phyloP scores from a whole-genome alignment of 2,888 invertebrate species.

The Phyto melanocephala region DNA sequence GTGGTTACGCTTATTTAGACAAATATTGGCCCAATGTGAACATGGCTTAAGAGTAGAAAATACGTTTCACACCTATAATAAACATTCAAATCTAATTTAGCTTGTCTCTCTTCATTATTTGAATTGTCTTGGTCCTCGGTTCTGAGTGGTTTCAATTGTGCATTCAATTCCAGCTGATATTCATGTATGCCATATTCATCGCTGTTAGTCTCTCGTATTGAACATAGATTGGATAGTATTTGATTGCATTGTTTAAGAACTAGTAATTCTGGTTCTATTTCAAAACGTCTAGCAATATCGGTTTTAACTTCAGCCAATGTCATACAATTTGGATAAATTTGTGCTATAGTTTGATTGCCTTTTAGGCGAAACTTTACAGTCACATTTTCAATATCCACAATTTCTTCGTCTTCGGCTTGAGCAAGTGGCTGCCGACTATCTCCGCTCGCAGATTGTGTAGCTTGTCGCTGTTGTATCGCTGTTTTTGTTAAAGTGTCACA shows the following conservation, averaged over 20 bases:
- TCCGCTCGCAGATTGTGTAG: not conserved
- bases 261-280: slow-evolving; percentile 80
- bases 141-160: not conserved
- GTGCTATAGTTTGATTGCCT: slow-evolving; percentile 75
- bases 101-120: slow-evolving; percentile 29
- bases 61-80: slow-evolving; percentile 75
- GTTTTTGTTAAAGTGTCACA: not conserved
- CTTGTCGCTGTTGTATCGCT: not conserved
- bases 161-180: slow-evolving; percentile 69
- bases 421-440: not conserved
- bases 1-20: too few species aligned
- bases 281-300: slow-evolving; percentile 82
- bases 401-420: slow-evolving; percentile 65
- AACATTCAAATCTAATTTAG: slow-evolving; percentile 73
- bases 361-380: slow-evolving; percentile 77
- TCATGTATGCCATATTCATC: slow-evolving; percentile 78
- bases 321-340: slow-evolving; percentile 78
- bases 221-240: slow-evolving; percentile 72
- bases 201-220: slow-evolving; percentile 70
- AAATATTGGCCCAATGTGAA: too few species aligned
- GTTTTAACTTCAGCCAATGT: slow-evolving; percentile 82
- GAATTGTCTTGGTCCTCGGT: not conserved
- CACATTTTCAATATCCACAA: slow-evolving; percentile 73
- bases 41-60: too few species aligned
- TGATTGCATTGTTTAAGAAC: slow-evolving; percentile 80